Evolutionary conservation across 2,888 invertebrate genomes (phyloP), one percentile per base, ranked within the genome.

Genomic region (Ormyrus rosae): DNA sequence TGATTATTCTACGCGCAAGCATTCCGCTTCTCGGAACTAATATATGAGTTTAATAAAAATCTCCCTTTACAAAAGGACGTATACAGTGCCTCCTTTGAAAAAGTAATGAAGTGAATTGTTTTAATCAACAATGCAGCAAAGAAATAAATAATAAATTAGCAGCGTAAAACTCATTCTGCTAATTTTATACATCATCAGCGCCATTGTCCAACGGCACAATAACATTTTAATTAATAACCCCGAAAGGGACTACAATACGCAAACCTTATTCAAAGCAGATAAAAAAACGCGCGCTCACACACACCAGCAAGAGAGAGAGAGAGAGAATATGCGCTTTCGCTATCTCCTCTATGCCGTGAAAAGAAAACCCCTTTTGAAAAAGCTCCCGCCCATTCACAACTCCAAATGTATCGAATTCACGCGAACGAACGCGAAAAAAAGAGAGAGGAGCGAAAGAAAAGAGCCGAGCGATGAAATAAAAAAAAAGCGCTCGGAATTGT

Each of bases 361-460:
- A 81, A 81, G 78, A 79, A 81, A 81, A 79, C 71, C 75, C 61
- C 75, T 75, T 81, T 81, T 75, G 63, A 78, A 78, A 78, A 81
- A 81, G 61, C 72, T 70, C 65, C 60, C 68, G 58, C 51, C 75
- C 53, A 68, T 77, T 72, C 80, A 68, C 63, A 45, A 69, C 67
- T 81, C 55, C 74, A 71, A 78, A 81, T 74, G 78, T 75, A 81
- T 81, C 81, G 81, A 81, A 78, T 81, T 67, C 69, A 68, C 46
- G 69, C 81, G 75, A 70, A 67, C 58, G 53, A 73, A 55, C 51
- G 61, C 71, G 75, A 75, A 75, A 51, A 77, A 79, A 60, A 79
- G 19, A 48, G 53, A 53, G 55, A 34, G 48, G n/a, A 53, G 34
- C 46, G 48, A 53, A 63, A 69, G 65, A 70, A 63, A 53, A 61